Evolutionary conservation across 2,888 invertebrate genomes (phyloP).

Genomic region (Oxyscelio sp.): DNA sequence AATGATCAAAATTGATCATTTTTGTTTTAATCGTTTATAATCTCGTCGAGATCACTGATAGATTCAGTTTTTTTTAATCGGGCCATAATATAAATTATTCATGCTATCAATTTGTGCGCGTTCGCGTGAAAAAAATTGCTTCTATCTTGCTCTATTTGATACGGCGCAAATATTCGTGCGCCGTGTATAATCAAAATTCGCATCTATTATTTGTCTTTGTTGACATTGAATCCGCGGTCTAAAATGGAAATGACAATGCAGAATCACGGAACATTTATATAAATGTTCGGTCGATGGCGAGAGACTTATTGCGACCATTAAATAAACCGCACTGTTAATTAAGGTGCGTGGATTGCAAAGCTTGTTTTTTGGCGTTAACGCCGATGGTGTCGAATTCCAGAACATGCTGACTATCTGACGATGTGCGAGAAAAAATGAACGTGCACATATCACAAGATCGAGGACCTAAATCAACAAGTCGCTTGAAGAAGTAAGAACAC

Average conservation of each 20-base stretch:
- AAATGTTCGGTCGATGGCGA: slow-evolving; percentile 34
- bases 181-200: slow-evolving; percentile 21
- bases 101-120: slow-evolving; percentile 12
- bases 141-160: slow-evolving; percentile 18
- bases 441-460: slow-evolving; percentile 64
- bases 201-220: slow-evolving; percentile 33
- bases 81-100: slow-evolving; percentile 33
- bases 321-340: slow-evolving; percentile 75
- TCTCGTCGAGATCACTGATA: too few species aligned
- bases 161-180: neutral
- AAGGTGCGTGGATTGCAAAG: slow-evolving; percentile 55
- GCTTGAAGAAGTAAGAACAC: too few species aligned
- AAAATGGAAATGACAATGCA: slow-evolving; percentile 37
- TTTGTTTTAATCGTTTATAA: too few species aligned
- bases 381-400: slow-evolving; percentile 69
- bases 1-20: too few species aligned
- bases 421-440: slow-evolving; percentile 69
- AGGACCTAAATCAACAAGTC: too few species aligned
- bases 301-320: slow-evolving; percentile 75
- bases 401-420: slow-evolving; percentile 62
- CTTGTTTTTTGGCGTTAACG: slow-evolving; percentile 61
- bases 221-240: neutral
- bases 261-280: slow-evolving; percentile 41
- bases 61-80: too few species aligned
- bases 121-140: slow-evolving; percentile 7